Evolutionary conservation across 2,797 vertebrate genomes (phyloP), one percentile per base, ranked within the genome.

Genomic region (Gila robusta): DNA sequence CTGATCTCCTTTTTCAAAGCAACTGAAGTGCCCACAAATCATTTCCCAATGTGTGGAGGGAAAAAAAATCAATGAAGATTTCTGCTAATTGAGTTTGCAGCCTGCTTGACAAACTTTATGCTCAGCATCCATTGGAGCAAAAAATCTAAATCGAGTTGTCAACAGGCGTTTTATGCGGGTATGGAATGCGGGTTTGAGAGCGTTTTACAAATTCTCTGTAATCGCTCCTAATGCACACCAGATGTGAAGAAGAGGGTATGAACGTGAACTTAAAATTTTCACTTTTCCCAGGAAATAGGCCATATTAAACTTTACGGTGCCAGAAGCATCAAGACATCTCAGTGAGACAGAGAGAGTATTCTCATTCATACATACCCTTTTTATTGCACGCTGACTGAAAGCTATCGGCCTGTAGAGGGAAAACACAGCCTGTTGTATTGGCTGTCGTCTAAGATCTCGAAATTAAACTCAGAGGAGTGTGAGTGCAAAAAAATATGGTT

Each of bases 1-100:
- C 70, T 90, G 73, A 86, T 92, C 89, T 79, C 86, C 91, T 91
- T 93, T 94, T 94, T 94, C 93, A 88, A 87, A 89, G 89, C 85
- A 91, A 89, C 88, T 88, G 86, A 89, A 87, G 66, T 83, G 74
- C 89, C 92, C 84, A 91, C 91, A 94, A 93, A 92, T 95, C 87
- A 93, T 93, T 95, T 94, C 88, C 93, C 81, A 87, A 79, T 44
- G 62, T 88, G 16, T 87, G 88, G 41, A 86, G 82, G 82, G 0
- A 16, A 16, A 16, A 44, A 88, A 88, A 91, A 92, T 94, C 94
- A 90, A 90, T 92, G 90, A 86, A 74, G 79, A 67, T 87, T 89
- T 92, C 90, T 91, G 86, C 8, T 84, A 93, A 90, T 89, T 89
- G 79, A 88, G 85, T 83, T 93, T 89, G 86, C 83, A 91, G 91